A percentile compares a stretch with the other conserved stretches of the same genome.
phyloP scores from a whole-genome alignment of 2,888 invertebrate genomes.

The Rosalia funebris region DNA sequence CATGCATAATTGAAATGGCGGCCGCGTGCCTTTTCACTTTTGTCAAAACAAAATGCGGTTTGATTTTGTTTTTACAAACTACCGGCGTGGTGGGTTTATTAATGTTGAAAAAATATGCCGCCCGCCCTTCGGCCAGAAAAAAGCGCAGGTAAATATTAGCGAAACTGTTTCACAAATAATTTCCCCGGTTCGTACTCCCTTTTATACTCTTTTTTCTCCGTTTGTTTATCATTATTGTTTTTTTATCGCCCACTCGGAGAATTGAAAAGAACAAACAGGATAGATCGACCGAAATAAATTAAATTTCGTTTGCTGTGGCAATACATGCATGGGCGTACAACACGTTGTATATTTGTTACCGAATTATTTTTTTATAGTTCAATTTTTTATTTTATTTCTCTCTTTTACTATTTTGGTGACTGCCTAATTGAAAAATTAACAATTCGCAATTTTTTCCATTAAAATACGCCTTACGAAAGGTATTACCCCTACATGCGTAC shows the following conservation, averaged over 20 bases:
- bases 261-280: conserved; percentile 7
- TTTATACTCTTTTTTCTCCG: background rate
- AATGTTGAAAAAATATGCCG: conserved; percentile 18
- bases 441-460: too few relatives aligned
- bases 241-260: conserved; percentile 13
- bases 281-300: conserved; percentile 3
- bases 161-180: conserved; percentile 6
- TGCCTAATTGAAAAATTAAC: too few relatives aligned
- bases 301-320: conserved; percentile 10
- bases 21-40: background rate
- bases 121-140: background rate
- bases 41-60: conserved; percentile 2
- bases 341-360: too few relatives aligned
- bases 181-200: conserved; percentile 15
- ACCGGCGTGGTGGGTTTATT: conserved; percentile 11
- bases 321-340: background rate
- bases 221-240: conserved; percentile 22
- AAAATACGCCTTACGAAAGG: too few relatives aligned
- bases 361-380: too few relatives aligned
- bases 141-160: conserved; percentile 8
- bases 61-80: conserved; percentile 17
- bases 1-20: conserved; percentile 2
- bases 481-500: too few relatives aligned
- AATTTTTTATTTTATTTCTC: too few relatives aligned
- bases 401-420: too few relatives aligned